phyloP scores from a whole-genome alignment of 2,888 invertebrate species.

The Oasisia sp. region DNA sequence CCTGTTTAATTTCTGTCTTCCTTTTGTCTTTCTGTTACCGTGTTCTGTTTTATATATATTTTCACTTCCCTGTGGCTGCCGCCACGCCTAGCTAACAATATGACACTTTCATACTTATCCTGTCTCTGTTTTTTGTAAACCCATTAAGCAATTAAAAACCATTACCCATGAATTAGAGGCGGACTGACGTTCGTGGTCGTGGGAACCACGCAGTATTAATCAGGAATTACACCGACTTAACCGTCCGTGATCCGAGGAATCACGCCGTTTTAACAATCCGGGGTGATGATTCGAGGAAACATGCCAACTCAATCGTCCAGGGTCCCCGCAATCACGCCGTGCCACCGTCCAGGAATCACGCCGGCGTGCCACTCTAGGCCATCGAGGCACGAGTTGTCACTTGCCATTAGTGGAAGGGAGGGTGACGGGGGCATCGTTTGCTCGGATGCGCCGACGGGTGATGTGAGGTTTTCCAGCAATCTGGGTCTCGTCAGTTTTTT shows the following conservation, averaged over 20 bases:
- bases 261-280: not conserved
- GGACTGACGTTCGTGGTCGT: no score
- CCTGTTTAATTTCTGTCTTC: no score
- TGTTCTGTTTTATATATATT: no score
- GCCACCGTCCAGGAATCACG: no score
- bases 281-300: not conserved
- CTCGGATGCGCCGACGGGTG: not conserved
- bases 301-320: not conserved
- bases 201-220: not conserved
- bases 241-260: not conserved
- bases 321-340: not conserved
- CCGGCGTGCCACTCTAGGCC: no score
- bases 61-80: no score
- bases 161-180: no score
- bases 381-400: not conserved
- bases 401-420: not conserved
- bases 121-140: no score
- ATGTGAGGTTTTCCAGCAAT: not conserved
- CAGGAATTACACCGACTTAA: not conserved
- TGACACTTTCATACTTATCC: no score
- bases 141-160: no score
- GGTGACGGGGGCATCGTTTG: not conserved
- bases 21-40: no score
- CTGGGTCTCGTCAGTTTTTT: not conserved
- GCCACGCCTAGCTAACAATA: no score